Evolutionary conservation across 2,113 vertebrate species (phyloP).

Genomic region (Misgurnus anguillicaudatus): DNA sequence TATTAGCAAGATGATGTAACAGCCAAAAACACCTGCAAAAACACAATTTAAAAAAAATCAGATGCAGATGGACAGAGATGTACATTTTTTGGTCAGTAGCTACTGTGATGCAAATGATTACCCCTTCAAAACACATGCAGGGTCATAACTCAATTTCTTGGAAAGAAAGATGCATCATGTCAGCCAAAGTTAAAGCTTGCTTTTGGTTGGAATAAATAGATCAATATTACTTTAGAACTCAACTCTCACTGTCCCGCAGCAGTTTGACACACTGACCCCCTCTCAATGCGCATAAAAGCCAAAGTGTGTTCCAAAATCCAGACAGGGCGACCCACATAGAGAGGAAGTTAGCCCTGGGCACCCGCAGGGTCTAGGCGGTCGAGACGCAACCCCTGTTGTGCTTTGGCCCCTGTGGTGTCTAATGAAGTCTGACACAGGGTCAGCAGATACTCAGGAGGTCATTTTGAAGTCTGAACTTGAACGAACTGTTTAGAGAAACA

Average conservation of each 20-base stretch:
- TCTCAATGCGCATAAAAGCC: conserved; percentile 21
- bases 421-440: conserved; percentile 70
- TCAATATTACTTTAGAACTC: not conserved
- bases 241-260: not conserved
- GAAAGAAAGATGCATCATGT: not conserved
- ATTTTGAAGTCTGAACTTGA: conserved; percentile 42
- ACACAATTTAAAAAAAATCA: no score
- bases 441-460: conserved; percentile 35
- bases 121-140: not conserved
- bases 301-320: conserved; percentile 49
- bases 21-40: no score
- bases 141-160: not conserved
- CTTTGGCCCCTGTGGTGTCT: conserved; percentile 51
- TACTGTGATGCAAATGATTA: not conserved
- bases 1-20: no score
- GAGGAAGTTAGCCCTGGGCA: conserved; percentile 43
- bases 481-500: conserved; percentile 11
- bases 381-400: conserved; percentile 61
- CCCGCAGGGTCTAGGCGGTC: conserved; percentile 55
- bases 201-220: not conserved
- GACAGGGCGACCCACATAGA: conserved; percentile 67
- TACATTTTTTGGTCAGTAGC: no score
- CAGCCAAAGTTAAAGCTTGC: not conserved
- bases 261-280: conserved; percentile 7
- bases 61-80: no score